phyloP scores from a whole-genome alignment of 1,140 invertebrate species.

The Heliconius hermathena region DNA sequence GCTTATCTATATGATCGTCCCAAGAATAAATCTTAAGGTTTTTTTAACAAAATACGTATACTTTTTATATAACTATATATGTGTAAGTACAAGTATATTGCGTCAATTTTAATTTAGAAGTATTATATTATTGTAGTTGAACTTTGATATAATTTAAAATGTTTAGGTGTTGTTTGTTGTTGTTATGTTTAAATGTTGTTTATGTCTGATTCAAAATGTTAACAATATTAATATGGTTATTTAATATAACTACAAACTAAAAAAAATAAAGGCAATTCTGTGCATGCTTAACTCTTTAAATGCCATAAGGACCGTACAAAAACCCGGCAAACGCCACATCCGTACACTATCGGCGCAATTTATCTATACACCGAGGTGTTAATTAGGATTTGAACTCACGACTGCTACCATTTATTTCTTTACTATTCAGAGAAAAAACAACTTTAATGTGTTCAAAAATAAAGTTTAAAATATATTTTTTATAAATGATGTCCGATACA shows the following conservation, averaged over 20 bases:
- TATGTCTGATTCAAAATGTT: too few species aligned
- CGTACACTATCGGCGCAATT: constrained; percentile 68
- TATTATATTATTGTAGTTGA: too few species aligned
- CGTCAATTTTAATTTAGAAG: too few species aligned
- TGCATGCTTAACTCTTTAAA: constrained; percentile 12
- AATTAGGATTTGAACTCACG: constrained; percentile 77
- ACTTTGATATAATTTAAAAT: too few species aligned
- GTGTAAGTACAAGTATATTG: too few species aligned
- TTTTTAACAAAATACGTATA: too few species aligned
- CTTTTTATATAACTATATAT: not conserved
- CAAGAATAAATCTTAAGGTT: not conserved
- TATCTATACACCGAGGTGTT: constrained; percentile 75
- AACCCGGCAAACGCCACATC: constrained; percentile 55
- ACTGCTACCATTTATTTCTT: constrained; percentile 64
- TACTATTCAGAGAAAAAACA: constrained; percentile 34
- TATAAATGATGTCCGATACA: constrained; percentile 61
- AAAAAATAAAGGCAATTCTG: not conserved
- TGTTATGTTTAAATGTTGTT: too few species aligned
- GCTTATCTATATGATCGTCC: not conserved
- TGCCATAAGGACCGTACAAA: constrained; percentile 42
- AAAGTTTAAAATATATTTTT: not conserved
- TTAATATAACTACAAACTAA: too few species aligned
- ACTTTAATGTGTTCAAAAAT: constrained; percentile 33
- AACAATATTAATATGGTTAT: too few species aligned
- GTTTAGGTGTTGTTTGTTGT: too few species aligned